Conservation (phyloP, 2,797 vertebrate genomes). For the Loriculus beryllinus region DNA sequence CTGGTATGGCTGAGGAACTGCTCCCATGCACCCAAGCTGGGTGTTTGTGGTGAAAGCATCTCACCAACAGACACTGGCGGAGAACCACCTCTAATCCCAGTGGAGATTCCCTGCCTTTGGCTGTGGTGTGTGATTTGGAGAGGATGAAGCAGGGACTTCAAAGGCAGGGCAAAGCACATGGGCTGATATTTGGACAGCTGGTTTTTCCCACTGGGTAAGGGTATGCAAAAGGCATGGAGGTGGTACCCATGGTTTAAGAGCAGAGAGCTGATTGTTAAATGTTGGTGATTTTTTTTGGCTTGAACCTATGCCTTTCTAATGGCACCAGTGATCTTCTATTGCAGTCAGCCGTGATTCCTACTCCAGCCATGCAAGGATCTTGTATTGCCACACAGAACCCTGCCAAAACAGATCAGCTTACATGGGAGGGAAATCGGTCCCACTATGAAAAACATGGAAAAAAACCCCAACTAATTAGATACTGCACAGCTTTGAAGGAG, state of each 20-base stretch:
- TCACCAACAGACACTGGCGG: neutral
- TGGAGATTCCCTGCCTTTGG: neutral
- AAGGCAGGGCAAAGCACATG: accelerated
- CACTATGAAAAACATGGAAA: neutral
- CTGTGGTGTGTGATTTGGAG: too few relatives aligned
- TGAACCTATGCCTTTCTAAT: neutral
- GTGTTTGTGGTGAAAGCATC: neutral
- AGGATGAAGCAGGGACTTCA: neutral
- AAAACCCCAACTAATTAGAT: neutral
- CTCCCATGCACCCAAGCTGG: neutral
- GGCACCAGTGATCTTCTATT: neutral
- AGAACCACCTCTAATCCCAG: neutral
- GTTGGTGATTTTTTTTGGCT: neutral
- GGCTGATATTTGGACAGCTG: neutral
- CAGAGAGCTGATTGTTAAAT: neutral
- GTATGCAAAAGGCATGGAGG: neutral
- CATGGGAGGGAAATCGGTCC: neutral
- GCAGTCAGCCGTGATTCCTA: neutral
- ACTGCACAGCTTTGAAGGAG: neutral
- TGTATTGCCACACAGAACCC: neutral
- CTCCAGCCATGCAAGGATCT: neutral
- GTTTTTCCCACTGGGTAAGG: neutral
- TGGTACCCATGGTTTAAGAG: neutral
- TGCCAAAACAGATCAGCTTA: neutral
- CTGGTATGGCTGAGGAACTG: neutral